Evolutionary conservation across 30 jellyfish, hydroid and myxozoan genomes (phyloP), one percentile per base, ranked within the genome.

Genomic region (Pelagia noctiluca): DNA sequence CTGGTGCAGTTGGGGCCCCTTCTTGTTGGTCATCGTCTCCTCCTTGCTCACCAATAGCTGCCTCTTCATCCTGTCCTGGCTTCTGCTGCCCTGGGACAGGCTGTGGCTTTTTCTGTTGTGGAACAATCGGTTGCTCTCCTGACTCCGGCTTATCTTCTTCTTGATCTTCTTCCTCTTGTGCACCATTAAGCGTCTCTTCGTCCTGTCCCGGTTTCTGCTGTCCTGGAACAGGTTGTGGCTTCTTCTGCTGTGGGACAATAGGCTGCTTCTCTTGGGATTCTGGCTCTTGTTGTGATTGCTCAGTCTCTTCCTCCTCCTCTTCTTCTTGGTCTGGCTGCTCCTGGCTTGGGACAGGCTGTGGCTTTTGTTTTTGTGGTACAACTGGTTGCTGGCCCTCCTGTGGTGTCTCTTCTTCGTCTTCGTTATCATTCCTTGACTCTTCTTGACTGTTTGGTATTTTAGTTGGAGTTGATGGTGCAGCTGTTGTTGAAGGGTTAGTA

Each of bases 41-140:
- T 60, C 35, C 78, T 50, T 53, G 26, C 10, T 66, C 79, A 22
- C 57, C 64, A 26, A 24, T 36, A 22, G 22, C 46, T 16, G 72
- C 32, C 25, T 73, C 29, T 73, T 49, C 36, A 48, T 73, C 85
- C 29, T 73, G 53, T 53, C 47, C n/a, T 42, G 72, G 77, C 63
- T 67, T 38, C 32, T 63, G 47, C 16, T 33, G 65, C 1, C 1
- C 66, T 35, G 24, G 79, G 22, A 1, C 78, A 3, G 87, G 63
- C 3, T 28, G 64, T 29, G 32, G 57, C 5, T 46, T 38, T 5
- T 24, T 76, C 63, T 50, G 47, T 50, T 74, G 70, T 2, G 48
- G 57, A 42, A 42, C 57, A 42, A 42, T 50, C 4, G 85, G 85
- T 29, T 74, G 49, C 53, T 48, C 28, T 52, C 54, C 63, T 29